phyloP scores from a whole-genome alignment of 2,797 vertebrate genomes.

The Pipistrellus pipistrellus region DNA sequence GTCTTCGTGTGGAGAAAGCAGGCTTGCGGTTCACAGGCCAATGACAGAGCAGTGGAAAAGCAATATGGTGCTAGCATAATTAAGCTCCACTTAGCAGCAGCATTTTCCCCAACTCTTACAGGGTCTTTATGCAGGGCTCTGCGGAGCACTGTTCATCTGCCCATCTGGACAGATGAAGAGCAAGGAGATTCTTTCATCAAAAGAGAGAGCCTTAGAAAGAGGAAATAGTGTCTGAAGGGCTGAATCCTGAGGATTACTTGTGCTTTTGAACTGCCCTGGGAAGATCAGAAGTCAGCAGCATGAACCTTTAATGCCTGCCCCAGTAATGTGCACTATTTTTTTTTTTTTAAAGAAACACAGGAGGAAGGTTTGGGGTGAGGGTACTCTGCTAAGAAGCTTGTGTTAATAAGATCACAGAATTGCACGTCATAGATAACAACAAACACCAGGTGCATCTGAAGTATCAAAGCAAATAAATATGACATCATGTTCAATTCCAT shows the following conservation, averaged over 20 bases:
- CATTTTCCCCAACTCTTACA: background rate
- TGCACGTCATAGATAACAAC: constrained; percentile 1
- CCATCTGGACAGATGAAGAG: constrained; percentile 68
- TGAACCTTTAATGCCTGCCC: background rate
- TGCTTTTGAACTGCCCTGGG: constrained; percentile 74
- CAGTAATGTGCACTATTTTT: background rate
- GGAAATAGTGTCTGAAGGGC: constrained; percentile 64
- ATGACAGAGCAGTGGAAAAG: background rate
- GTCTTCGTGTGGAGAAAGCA: background rate
- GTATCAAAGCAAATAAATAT: constrained; percentile 69
- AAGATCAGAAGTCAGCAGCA: constrained; percentile 55
- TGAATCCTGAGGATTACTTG: constrained; percentile 75
- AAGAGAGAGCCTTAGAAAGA: constrained; percentile 56
- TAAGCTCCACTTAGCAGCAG: background rate
- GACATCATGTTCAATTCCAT: constrained; percentile 45
- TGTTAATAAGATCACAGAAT: constrained; percentile 65
- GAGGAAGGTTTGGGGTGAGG: constrained; percentile 3
- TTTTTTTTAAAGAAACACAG: background rate
- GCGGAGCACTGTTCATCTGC: constrained; percentile 61
- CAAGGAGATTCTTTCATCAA: constrained; percentile 67
- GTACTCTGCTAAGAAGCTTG: constrained; percentile 32
- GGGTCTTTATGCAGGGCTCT: background rate
- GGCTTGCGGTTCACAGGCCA: background rate
- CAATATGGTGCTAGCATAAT: accelerated
- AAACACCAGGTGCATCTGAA: constrained; percentile 69